Base-by-base conservation (phyloP, 2,797 vertebrate species). In the Tolypeutes matacus region DNA sequence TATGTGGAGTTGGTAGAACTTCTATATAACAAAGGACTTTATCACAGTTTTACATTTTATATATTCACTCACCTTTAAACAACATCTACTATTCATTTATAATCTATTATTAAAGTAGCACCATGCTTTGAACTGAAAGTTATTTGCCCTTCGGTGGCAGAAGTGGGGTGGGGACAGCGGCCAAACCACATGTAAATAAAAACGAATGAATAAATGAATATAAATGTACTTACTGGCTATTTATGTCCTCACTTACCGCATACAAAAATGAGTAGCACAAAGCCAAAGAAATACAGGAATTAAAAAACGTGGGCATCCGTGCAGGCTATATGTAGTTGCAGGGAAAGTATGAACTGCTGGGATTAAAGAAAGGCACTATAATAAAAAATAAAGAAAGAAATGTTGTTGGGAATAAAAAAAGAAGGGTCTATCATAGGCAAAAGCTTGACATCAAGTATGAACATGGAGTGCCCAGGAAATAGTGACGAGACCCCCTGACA, bases 41-140 rank as follows among this genome's bases (percentile, higher is more conserved):
- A 60, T 69, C 6, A 0, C 4, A 56, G 72, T 29, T 78, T 69
- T 73, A 82, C 5, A 42, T 23, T 86, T 83, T 36, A 86, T 64
- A 42, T 72, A 62, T 77, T 89, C 75, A 56, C 31, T 90, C 49
- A 21, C 65, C 14, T 69, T 77, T 18, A 56, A 56, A 56, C 53
- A 72, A 65, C 76, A 70, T 84, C 34, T 46, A 64, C 58, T 76
- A 60, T 83, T 62, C 70, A 64, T 34, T 42, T 46, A 83, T 58
- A 69, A 29, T 69, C 70, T 78, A 70, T 89, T 75, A 95, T 84
- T 60, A 90, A 73, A 92, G 36, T 46, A 60, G 60, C 65, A 70
- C 39, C 73, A 81, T 21, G 31, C 13, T 62, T 87, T 90, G 64
- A 36, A 42, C 31, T 69, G 36, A 70, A 78, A 12, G 18, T 18